Percentiles rank a stretch among this genome's conserved stretches.
phyloP scores from a whole-genome alignment of 2,113 vertebrate genomes.

The Hypomesus transpacificus region DNA sequence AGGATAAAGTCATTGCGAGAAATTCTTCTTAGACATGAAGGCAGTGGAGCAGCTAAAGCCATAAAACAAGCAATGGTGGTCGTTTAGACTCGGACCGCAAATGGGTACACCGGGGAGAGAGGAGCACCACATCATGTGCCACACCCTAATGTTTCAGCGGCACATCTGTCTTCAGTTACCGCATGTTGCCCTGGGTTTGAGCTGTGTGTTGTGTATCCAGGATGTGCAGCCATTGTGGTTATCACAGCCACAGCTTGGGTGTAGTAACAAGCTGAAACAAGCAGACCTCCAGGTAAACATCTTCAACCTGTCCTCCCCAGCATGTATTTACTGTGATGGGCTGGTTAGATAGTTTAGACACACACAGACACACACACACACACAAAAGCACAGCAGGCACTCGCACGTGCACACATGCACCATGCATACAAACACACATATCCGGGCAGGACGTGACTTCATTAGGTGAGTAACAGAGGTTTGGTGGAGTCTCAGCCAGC shows the following conservation, averaged over 20 bases:
- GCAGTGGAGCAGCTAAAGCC: background rate
- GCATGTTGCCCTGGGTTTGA: no score
- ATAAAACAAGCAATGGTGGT: background rate
- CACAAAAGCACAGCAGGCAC: slow-evolving; percentile 10
- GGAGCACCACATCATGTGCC: no score
- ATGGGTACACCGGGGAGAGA: no score
- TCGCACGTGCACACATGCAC: slow-evolving; percentile 35
- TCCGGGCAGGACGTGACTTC: slow-evolving; percentile 65
- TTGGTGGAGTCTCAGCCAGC: slow-evolving; percentile 44
- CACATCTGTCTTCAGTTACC: no score
- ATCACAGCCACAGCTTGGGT: no score
- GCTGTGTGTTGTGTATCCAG: no score
- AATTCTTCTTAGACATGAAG: background rate
- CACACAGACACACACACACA: background rate
- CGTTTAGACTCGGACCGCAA: background rate
- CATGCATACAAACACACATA: slow-evolving; percentile 39
- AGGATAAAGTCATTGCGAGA: background rate
- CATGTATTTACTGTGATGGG: no score
- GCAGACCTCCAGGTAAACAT: no score
- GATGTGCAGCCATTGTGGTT: no score
- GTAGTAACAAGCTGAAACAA: no score
- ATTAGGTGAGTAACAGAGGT: slow-evolving; percentile 61
- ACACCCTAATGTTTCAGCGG: no score
- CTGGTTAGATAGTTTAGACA: slow-evolving; percentile 1
- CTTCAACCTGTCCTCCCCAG: no score